These are phyloP conservation scores for Leptura quadrifasciata DNA, from an alignment of 2,888 invertebrate species.

Conservation along the genomic window DNA sequence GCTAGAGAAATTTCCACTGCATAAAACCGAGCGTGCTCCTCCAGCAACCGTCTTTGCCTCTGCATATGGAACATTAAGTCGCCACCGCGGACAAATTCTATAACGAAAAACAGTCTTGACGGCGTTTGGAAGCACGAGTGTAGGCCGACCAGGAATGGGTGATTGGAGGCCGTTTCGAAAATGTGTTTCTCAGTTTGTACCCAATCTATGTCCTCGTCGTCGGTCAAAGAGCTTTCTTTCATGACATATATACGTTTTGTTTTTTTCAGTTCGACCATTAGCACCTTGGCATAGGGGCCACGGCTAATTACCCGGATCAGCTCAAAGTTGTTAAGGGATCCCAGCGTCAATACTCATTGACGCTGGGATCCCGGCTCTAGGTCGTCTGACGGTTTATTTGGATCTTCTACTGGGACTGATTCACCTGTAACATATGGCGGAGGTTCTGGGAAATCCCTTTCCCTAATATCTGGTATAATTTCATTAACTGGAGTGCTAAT, in stretches of 20 bases:
- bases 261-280: constrained; percentile 97
- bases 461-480: too few species aligned
- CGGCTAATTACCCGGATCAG: constrained; percentile 98
- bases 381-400: constrained; percentile 73
- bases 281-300: constrained; percentile 99
- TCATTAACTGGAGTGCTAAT: too few species aligned
- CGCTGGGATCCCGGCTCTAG: constrained; percentile 87
- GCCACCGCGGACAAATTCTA: constrained; percentile 98
- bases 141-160: constrained; percentile 98
- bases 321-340: constrained; percentile 97
- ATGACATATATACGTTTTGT: constrained; percentile 99
- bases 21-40: constrained; percentile 98
- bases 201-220: constrained; percentile 98
- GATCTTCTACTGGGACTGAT: constrained; percentile 81
- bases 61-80: constrained; percentile 99
- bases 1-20: constrained; percentile 99
- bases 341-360: too few species aligned
- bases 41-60: constrained; percentile 94
- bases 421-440: too few species aligned
- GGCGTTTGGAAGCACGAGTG: constrained; percentile 99
- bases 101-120: constrained; percentile 97
- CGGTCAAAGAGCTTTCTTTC: constrained; percentile 96
- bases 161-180: constrained; percentile 99
- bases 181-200: constrained; percentile 99
- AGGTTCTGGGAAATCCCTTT: too few species aligned